These are phyloP conservation scores for Poeciliopsis paucimaculata DNA, from an alignment of 2,797 vertebrate genomes.

Conservation along the genomic window DNA sequence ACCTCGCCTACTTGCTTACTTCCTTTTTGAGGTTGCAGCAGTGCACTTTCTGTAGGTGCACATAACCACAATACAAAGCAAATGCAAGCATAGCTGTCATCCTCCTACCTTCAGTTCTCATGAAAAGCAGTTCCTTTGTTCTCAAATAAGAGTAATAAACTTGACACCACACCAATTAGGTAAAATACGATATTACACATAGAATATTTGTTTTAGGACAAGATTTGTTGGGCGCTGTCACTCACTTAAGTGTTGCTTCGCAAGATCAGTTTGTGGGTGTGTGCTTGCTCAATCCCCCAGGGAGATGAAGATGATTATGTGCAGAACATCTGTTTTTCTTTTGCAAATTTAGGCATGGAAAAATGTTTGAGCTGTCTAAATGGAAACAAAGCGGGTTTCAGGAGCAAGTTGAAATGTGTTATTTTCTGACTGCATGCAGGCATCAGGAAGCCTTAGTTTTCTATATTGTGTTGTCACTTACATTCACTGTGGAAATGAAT, in stretches of 20 bases:
- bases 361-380: constrained; percentile 26
- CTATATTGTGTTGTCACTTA: background rate
- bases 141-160: constrained; percentile 4
- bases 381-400: constrained; percentile 20
- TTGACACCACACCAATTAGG: background rate
- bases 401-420: constrained; percentile 17
- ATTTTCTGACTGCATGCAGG: background rate
- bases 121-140: constrained; percentile 53
- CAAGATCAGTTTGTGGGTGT: constrained; percentile 28
- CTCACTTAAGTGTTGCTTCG: constrained; percentile 19
- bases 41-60: constrained; percentile 64
- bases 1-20: constrained; percentile 75
- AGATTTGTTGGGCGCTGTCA: constrained; percentile 3
- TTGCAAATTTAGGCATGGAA: constrained; percentile 30
- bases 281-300: constrained; percentile 24
- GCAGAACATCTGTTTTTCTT: constrained; percentile 13
- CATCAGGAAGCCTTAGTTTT: too few relatives aligned
- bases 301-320: constrained; percentile 15
- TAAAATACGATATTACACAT: constrained; percentile 11
- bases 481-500: background rate
- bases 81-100: constrained; percentile 55
- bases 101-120: constrained; percentile 48
- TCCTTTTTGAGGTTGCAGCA: constrained; percentile 70
- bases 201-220: background rate
- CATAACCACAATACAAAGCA: constrained; percentile 71